Percentiles rank a stretch among this genome's conserved stretches.
These are phyloP conservation scores for Elanus axillaris DNA, from an alignment of 2,113 vertebrate species.

Conservation along the genomic window DNA sequence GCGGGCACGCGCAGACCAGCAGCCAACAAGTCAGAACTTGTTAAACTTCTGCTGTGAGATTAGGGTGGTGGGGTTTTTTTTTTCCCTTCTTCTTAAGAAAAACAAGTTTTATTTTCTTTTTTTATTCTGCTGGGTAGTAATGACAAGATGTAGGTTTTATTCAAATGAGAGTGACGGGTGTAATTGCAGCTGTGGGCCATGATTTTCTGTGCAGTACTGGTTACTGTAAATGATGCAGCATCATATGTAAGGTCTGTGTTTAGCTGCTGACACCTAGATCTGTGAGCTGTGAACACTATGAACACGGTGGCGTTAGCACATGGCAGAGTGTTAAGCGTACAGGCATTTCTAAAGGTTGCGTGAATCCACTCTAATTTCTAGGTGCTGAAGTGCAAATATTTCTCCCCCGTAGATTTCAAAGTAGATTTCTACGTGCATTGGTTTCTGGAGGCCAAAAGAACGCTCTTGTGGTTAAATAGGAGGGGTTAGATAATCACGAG, in stretches of 20 bases:
- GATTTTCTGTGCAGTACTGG: background rate
- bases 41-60: background rate
- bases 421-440: background rate
- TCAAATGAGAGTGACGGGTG: background rate
- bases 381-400: background rate
- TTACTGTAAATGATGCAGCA: background rate
- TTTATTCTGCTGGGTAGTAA: background rate
- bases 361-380: background rate
- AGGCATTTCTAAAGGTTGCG: background rate
- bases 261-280: background rate
- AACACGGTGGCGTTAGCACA: background rate
- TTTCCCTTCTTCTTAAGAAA: background rate
- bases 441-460: background rate
- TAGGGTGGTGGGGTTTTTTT: background rate
- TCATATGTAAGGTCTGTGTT: background rate
- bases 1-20: accelerated
- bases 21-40: background rate
- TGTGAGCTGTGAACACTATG: background rate
- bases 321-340: background rate
- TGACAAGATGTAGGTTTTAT: background rate
- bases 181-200: background rate
- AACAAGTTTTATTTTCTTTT: background rate
- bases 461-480: background rate
- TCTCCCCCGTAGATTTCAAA: background rate
- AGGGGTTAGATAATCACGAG: background rate